These are phyloP conservation scores for Cryptus viduatorius DNA, from an alignment of 2,888 invertebrate genomes.

Conservation along the genomic window DNA sequence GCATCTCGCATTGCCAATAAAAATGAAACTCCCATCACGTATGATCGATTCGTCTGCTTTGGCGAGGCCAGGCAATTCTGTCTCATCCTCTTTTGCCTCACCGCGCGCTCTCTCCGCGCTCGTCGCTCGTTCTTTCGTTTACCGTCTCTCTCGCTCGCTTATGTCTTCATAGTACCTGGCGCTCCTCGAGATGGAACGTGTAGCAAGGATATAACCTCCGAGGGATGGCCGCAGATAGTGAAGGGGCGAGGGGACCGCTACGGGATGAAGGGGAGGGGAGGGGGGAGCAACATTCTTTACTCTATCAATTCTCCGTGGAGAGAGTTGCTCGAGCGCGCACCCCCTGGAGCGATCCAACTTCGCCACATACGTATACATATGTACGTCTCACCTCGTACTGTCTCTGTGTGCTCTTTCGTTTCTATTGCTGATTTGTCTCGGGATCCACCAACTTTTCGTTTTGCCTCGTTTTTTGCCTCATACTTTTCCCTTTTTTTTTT, in stretches of 20 bases:
- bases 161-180: constrained; percentile 67
- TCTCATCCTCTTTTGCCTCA: constrained; percentile 66
- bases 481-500: constrained; percentile 25
- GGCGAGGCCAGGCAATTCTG: constrained; percentile 73
- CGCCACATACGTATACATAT: constrained; percentile 36
- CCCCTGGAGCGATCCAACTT: constrained; percentile 61
- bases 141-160: constrained; percentile 46
- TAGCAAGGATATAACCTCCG: constrained; percentile 23
- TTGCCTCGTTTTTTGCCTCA: neutral
- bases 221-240: constrained; percentile 48
- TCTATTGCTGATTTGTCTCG: constrained; percentile 72
- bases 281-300: constrained; percentile 77
- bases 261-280: constrained; percentile 6
- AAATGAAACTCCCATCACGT: constrained; percentile 82
- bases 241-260: constrained; percentile 48
- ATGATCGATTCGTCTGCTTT: constrained; percentile 81
- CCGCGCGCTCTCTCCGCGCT: constrained; percentile 34
- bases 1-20: constrained; percentile 79
- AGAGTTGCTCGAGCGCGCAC: constrained; percentile 68
- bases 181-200: constrained; percentile 68
- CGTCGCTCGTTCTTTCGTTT: constrained; percentile 53
- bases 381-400: constrained; percentile 18
- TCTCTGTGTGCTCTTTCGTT: constrained; percentile 57
- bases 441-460: constrained; percentile 48
- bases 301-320: constrained; percentile 79